Base-by-base conservation (phyloP, 1,140 invertebrate species). In the Marisa cornuarietis region DNA sequence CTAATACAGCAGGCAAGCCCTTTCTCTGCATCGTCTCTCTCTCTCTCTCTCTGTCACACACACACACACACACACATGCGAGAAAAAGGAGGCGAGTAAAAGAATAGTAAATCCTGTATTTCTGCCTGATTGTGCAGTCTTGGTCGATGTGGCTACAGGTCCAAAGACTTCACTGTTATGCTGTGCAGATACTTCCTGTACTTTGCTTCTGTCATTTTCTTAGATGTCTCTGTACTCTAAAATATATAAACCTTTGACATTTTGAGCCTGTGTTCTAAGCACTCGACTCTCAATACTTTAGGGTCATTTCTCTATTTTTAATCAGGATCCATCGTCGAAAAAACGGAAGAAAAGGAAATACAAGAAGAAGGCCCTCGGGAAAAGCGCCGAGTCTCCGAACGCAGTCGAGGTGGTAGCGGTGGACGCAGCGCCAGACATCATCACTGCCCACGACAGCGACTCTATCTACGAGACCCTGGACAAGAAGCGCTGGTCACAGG, bases 381-480 rank as follows among this genome's bases (percentile, higher is more conserved):
- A n/a, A 10, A 65, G 54, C 31, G 65, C 61, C 54, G 49, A 61
- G 24, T 49, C 22, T 11, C 26, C 13, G 61, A 16, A 18, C 54
- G 11, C 54, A 18, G 16, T 49, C 13, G 65, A 77, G 13, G 14
- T 31, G 49, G 65, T 24, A 9, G 76, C 42, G 42, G 49, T 68
- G 49, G 76, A 77, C 24, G 26, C 63, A 42, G 76, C 76, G 20
- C 76, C 76, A 1, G 76, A 77, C 65, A 77, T 77, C 76, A 77
- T 77, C 76, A 69, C 65, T 5, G 62, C 76, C 18, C 76, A 77
- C 26, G 76, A 77, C 76, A 68, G 63, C 76, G 76, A 77, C 10
- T 68, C 76, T 16, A 77, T 77, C 51, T 77, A 77, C 76, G 76
- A 77, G 51, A 77, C 76, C 1, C 20, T 77, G 62, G 76, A 77